Evolutionary conservation across 2,113 vertebrate species (phyloP), one percentile per base, ranked within the genome.

Genomic region (Cynopterus brachyotis): DNA sequence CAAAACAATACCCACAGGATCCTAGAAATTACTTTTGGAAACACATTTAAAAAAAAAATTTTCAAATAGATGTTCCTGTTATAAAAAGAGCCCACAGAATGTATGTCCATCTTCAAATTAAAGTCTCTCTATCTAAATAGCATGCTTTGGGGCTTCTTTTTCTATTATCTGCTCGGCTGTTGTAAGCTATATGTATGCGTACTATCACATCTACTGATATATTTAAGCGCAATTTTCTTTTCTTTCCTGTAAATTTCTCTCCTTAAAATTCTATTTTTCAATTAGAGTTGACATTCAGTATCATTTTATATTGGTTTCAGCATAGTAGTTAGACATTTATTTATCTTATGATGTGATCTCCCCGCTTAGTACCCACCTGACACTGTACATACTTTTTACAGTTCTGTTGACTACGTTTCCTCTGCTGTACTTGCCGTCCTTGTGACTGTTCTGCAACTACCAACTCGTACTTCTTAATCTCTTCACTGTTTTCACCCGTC

Each of bases 1-100:
- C 94, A 73, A 83, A 89, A 69, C 10, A 1, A 88, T 83, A 57
- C 84, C 92, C 87, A 78, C 37, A 84, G 19, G 69, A 57, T 90
- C 91, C 32, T 62, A 94, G 84, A 92, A 97, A 87, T 83, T 67
- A 79, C 83, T 94, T 92, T 95, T 92, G 75, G 88, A 91, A 94
- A 40, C 76, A 94, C 57, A 95, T 89, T 70, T 35, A 5, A 28
- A 19, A 57, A 19, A 57, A 59, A 96, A 94, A 64, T 73, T 73
- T 30, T 70, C 30, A 57, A 87, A 30, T 67, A 72, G 42, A 75
- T 83, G 50, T 90, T 42, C 50, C 24, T 55, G 5, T 28, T 59
- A 28, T 62, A 79, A 75, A 42, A 75, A 91, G 95, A 66, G 28
- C 30, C n/a, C 80, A 55, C 13, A 47, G 42, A 7, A 0, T 30